phyloP scores from a whole-genome alignment of 2,888 invertebrate species.

The Uloborus plumipes region DNA sequence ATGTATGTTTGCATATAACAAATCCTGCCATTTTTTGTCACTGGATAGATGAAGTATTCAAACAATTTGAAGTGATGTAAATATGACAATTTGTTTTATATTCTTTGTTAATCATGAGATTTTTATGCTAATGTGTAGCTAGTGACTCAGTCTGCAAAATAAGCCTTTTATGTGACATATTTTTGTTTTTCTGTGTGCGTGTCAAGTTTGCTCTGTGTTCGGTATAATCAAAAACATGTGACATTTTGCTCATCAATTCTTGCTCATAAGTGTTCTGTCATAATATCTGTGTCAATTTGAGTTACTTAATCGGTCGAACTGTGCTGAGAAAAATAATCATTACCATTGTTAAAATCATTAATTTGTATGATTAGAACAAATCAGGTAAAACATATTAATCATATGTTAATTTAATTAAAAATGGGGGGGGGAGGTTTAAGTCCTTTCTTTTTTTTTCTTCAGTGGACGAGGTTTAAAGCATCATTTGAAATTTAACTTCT shows the following conservation, averaged over 20 bases:
- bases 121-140: conserved; percentile 56
- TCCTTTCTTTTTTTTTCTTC: too few relatives aligned
- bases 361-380: too few relatives aligned
- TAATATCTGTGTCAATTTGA: conserved; percentile 7
- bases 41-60: conserved; percentile 21
- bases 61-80: conserved; percentile 37
- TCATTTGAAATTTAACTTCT: too few relatives aligned
- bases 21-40: conserved; percentile 62
- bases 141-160: conserved; percentile 16
- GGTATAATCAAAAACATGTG: not conserved
- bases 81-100: conserved; percentile 49
- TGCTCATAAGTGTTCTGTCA: conserved; percentile 46
- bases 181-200: conserved; percentile 9
- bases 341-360: too few relatives aligned
- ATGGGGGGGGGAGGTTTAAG: too few relatives aligned
- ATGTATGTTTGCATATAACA: conserved; percentile 47
- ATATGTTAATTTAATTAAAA: too few relatives aligned
- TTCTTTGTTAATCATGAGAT: conserved; percentile 45
- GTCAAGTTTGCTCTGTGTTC: not conserved
- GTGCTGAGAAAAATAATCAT: too few relatives aligned
- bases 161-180: conserved; percentile 5
- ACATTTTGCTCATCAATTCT: conserved; percentile 39
- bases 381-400: too few relatives aligned
- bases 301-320: conserved; percentile 33
- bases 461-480: too few relatives aligned